phyloP scores from a whole-genome alignment of 2,113 vertebrate species.

The Holacanthus passer region DNA sequence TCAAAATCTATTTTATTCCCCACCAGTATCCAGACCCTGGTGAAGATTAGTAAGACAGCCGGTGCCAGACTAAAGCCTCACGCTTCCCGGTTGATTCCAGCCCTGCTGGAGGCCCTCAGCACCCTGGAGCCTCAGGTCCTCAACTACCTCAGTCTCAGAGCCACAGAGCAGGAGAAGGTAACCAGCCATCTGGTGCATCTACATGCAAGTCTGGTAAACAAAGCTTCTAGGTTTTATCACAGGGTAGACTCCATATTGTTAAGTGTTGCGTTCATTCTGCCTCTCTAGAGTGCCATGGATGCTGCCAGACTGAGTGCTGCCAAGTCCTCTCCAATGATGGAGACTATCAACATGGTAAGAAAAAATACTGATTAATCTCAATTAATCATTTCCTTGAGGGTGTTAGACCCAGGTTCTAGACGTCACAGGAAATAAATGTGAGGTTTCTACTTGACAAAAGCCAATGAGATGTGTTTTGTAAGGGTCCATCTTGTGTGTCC shows the following conservation, averaged over 20 bases:
- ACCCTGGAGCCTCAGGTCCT: constrained; percentile 96
- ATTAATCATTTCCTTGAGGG: background rate
- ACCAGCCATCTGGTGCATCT: background rate
- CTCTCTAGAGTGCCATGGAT: constrained; percentile 92
- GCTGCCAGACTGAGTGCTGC: constrained; percentile 96
- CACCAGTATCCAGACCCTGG: constrained; percentile 94
- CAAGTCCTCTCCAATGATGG: constrained; percentile 99
- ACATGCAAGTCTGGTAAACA: background rate
- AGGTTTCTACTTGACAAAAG: background rate
- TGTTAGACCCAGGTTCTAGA: background rate
- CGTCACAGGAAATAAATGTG: background rate
- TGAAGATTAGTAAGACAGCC: constrained; percentile 98
- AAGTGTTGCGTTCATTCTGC: background rate
- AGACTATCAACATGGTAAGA: constrained; percentile 97
- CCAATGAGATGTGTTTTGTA: background rate
- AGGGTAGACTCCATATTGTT: background rate
- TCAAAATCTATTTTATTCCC: background rate
- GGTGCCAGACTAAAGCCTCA: constrained; percentile 95
- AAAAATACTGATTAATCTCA: background rate
- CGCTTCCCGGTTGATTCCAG: constrained; percentile 93
- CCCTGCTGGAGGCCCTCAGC: constrained; percentile 94
- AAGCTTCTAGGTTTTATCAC: background rate
- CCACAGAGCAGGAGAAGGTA: constrained; percentile 98
- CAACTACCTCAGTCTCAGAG: constrained; percentile 96
- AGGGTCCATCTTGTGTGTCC: constrained; percentile 11